Conservation (phyloP, 2,113 vertebrate species). For the Sorex araneus region DNA sequence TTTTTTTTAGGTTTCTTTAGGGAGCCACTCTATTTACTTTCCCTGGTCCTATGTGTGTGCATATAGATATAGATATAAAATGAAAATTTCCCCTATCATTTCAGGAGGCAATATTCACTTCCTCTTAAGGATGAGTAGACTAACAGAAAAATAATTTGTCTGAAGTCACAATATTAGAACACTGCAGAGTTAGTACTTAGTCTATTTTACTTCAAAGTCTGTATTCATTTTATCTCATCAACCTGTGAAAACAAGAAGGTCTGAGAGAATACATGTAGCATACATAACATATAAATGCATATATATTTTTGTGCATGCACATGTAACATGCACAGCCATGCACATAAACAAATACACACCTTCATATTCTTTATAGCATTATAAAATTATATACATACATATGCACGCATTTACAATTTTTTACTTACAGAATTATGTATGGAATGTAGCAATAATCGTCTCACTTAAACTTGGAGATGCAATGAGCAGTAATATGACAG, state of each 20-base stretch:
- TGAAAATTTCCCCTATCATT: not conserved
- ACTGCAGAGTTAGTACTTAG: not conserved
- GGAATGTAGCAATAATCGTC: no score
- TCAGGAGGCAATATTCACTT: not conserved
- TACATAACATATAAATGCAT: not conserved
- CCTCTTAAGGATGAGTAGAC: not conserved
- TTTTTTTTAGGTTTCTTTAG: not conserved
- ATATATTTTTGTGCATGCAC: no score
- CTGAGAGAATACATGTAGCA: not conserved
- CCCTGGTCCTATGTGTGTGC: not conserved
- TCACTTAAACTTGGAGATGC: not conserved
- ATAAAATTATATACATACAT: not conserved
- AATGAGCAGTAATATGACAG: not conserved
- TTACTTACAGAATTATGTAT: constrained; percentile 42
- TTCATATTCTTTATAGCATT: no score
- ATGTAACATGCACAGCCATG: no score
- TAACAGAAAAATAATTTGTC: constrained; percentile 41
- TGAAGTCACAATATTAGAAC: not conserved
- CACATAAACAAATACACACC: not conserved
- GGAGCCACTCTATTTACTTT: not conserved
- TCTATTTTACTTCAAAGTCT: not conserved
- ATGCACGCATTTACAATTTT: not conserved
- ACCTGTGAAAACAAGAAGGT: not conserved
- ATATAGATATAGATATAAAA: not conserved
- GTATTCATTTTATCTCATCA: not conserved